Base-by-base conservation (phyloP, 2,113 vertebrate species). In the Nasalis larvatus region DNA sequence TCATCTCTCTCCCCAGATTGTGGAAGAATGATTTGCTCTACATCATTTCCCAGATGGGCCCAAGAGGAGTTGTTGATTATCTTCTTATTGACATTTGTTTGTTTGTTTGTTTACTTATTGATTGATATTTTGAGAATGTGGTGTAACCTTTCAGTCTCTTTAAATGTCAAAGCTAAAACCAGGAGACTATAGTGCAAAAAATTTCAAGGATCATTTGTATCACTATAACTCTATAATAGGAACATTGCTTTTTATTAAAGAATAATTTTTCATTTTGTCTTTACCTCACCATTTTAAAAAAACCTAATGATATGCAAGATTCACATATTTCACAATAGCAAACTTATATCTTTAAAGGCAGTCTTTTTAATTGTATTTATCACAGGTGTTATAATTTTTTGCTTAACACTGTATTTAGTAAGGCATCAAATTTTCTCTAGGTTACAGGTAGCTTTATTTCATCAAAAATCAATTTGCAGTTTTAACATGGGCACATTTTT, bases 401-500 rank as follows among this genome's bases (percentile, higher is more conserved):
- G 32, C 54, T 96, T 74, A 95, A 83, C 52, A n/a, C 77, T 63
- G 2, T 20, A 80, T 90, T 95, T 69, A 96, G 77, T 68, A 94
- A 97, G 42, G 11, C 88, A 14, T 94, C 86, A 76, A 18, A 86
- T 91, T 97, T 98, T 87, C 74, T 74, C 58, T 91, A 74, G 2
- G 25, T 77, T 81, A 74, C 58, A 96, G 63, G 85, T 89, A 86
- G 47, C 85, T 97, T 68, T 40, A 94, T 96, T 95, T 98, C 87
- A 97, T 96, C 96, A 95, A 95, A 98, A 96, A 98, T 98, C 96
- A 97, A 58, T 92, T 97, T 97, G 56, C 54, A 1, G 1, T 96
- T 95, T 98, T 97, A 97, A 89, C 27, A 8, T 96, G 60, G 83
- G 76, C 37, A 60, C 47, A 69, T 98, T 95, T 95, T 86, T 60